These are phyloP conservation scores for Sitta carolinensis DNA, from an alignment of 2,797 vertebrate genomes.

Conservation along the genomic window DNA sequence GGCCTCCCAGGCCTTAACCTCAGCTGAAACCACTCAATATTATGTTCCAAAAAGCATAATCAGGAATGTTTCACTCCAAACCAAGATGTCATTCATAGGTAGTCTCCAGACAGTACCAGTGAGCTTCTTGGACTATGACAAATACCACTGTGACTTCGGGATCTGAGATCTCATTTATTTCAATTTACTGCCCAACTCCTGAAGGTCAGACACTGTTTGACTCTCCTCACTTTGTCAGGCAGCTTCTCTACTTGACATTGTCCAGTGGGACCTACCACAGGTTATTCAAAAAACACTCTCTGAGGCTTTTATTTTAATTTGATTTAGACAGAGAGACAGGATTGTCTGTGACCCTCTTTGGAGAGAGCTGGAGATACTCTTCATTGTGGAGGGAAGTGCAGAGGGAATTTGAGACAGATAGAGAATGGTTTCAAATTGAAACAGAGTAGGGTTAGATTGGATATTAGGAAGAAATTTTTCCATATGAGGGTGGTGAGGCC, in stretches of 20 bases:
- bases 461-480: background rate
- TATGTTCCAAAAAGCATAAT: background rate
- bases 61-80: background rate
- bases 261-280: background rate
- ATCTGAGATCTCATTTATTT: constrained; percentile 32
- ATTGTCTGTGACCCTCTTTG: background rate
- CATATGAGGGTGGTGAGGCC: background rate
- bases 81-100: background rate
- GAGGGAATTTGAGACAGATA: background rate
- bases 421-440: background rate
- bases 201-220: background rate
- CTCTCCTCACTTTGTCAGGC: background rate
- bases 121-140: background rate
- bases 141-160: background rate
- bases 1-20: background rate
- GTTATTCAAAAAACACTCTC: background rate
- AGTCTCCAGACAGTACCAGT: background rate
- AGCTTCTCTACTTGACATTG: background rate
- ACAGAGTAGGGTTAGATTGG: background rate
- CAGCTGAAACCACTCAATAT: background rate
- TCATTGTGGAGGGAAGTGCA: background rate
- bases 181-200: background rate
- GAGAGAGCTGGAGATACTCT: background rate
- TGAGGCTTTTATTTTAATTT: background rate
- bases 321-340: background rate